These are phyloP conservation scores for Acanthurus leucopareius DNA, from an alignment of 2,797 vertebrate species.

Conservation along the genomic window DNA sequence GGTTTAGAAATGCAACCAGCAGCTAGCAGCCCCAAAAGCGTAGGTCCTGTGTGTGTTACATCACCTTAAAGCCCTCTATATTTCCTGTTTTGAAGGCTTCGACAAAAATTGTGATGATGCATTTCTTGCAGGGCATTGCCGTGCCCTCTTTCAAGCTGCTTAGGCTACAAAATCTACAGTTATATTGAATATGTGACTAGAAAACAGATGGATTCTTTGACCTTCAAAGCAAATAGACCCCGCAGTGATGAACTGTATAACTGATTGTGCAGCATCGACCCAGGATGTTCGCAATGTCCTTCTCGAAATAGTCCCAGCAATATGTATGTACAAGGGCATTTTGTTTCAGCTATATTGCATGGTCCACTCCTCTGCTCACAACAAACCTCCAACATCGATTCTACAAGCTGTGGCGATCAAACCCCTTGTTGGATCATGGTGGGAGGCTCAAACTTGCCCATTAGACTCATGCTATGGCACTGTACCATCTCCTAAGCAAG, in stretches of 20 bases:
- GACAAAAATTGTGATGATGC: slow-evolving; percentile 58
- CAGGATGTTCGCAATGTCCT: slow-evolving; percentile 58
- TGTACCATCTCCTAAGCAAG: slow-evolving; percentile 19
- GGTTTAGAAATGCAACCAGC: slow-evolving; percentile 27
- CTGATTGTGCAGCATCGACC: slow-evolving; percentile 61
- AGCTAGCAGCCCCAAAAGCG: neutral
- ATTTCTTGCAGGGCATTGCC: slow-evolving; percentile 59
- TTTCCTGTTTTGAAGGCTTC: slow-evolving; percentile 44
- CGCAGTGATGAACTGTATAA: slow-evolving; percentile 56
- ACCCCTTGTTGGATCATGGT: slow-evolving; percentile 37
- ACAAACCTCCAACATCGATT: slow-evolving; percentile 56
- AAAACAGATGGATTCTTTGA: slow-evolving; percentile 76
- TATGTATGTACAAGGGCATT: slow-evolving; percentile 46
- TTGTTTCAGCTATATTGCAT: slow-evolving; percentile 37
- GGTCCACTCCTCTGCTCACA: slow-evolving; percentile 44
- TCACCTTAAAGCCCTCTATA: slow-evolving; percentile 46
- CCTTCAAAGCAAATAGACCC: slow-evolving; percentile 71
- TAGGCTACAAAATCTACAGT: slow-evolving; percentile 60
- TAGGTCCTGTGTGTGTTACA: slow-evolving; percentile 41
- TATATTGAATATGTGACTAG: slow-evolving; percentile 78
- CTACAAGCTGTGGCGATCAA: slow-evolving; percentile 55
- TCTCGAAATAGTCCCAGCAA: slow-evolving; percentile 61
- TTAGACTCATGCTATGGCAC: slow-evolving; percentile 47
- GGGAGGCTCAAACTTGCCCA: slow-evolving; percentile 46
- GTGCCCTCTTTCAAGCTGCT: slow-evolving; percentile 51